phyloP scores from a whole-genome alignment of 2,113 vertebrate genomes.

The Lethenteron reissneri region DNA sequence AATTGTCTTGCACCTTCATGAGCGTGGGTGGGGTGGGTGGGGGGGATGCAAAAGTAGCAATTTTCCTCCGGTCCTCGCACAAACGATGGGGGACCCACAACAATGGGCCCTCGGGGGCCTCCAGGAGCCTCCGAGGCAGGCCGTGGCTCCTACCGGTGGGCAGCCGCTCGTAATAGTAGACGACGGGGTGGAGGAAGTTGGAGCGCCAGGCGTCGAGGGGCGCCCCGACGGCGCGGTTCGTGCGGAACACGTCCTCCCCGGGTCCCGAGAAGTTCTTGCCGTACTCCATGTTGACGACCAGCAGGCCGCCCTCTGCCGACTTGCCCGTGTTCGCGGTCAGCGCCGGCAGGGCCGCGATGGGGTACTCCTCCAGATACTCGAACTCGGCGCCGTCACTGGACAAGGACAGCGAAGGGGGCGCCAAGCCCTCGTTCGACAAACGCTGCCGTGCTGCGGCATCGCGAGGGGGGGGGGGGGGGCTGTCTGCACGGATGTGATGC shows the following conservation, averaged over 20 bases:
- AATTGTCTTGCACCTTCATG: too few relatives aligned
- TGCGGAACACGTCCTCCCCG: constrained; percentile 38
- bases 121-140: neutral
- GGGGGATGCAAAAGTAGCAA: too few relatives aligned
- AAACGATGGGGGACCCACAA: too few relatives aligned
- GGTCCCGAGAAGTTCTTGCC: constrained; percentile 51
- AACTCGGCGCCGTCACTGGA: constrained; percentile 27
- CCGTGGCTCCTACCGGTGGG: constrained; percentile 44
- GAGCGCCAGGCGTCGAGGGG: constrained; percentile 64
- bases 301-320: constrained; percentile 29
- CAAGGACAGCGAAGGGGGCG: neutral
- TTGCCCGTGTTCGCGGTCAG: constrained; percentile 45
- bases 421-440: too few relatives aligned
- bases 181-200: constrained; percentile 81
- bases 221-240: constrained; percentile 48
- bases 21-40: too few relatives aligned
- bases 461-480: too few relatives aligned
- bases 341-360: constrained; percentile 42
- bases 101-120: too few relatives aligned
- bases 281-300: constrained; percentile 66
- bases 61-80: too few relatives aligned
- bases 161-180: constrained; percentile 57
- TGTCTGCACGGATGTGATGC: too few relatives aligned
- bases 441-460: too few relatives aligned
- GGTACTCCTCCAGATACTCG: constrained; percentile 72